Evolutionary conservation across 1,140 invertebrate genomes (phyloP).

Genomic region (Procambarus virginalis): DNA sequence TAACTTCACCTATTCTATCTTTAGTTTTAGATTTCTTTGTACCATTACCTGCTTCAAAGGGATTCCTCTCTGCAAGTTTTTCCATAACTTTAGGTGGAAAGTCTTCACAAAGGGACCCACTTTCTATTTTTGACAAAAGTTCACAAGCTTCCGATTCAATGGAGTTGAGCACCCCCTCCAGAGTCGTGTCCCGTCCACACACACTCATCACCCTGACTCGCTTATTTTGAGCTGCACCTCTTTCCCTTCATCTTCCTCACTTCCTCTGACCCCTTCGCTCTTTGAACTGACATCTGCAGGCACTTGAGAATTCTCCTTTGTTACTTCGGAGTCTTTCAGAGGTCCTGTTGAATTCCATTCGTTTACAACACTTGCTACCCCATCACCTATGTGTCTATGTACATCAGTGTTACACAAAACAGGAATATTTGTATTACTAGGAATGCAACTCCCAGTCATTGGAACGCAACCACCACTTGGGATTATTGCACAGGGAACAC

Average conservation of each 20-base stretch:
- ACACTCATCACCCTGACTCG: conserved; percentile 81
- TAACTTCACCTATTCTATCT: neutral
- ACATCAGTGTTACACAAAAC: conserved; percentile 20
- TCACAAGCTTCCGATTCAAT: conserved; percentile 53
- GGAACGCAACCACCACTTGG: conserved; percentile 35
- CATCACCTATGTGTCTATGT: conserved; percentile 26
- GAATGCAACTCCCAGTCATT: conserved; percentile 44
- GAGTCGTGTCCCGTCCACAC: conserved; percentile 70
- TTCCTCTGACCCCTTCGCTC: conserved; percentile 31
- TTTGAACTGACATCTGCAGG: conserved; percentile 25
- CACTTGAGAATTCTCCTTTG: conserved; percentile 24
- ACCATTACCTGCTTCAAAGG: conserved; percentile 3
- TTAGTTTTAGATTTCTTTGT: conserved; percentile 26
- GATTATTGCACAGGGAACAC: conserved; percentile 59
- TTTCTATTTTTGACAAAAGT: conserved; percentile 62
- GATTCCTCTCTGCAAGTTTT: neutral
- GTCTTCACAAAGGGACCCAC: conserved; percentile 58
- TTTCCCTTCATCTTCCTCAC: conserved; percentile 75
- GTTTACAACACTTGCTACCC: neutral
- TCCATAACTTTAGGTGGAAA: conserved; percentile 17
- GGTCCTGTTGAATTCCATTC: conserved; percentile 15
- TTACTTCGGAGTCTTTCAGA: neutral
- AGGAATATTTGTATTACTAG: conserved; percentile 31
- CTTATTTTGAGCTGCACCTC: conserved; percentile 83
- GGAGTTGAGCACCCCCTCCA: conserved; percentile 58